Evolutionary conservation across 2,113 vertebrate genomes (phyloP).

Genomic region (Lampris incognitus): DNA sequence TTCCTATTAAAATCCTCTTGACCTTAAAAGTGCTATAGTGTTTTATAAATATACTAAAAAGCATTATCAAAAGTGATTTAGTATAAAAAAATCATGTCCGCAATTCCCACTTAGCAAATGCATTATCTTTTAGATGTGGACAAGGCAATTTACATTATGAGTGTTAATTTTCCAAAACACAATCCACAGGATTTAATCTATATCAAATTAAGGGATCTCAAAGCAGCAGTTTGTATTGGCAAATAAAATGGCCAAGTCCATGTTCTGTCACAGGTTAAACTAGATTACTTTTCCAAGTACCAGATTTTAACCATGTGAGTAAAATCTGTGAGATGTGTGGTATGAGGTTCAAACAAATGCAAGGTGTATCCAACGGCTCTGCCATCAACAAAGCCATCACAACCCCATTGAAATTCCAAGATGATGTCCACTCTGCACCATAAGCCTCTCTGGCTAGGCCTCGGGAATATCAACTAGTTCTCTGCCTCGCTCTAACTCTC

Average conservation of each 20-base stretch:
- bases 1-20: too few relatives aligned
- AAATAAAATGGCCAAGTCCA: not conserved
- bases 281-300: not conserved
- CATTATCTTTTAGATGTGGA: not conserved
- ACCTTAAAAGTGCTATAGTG: too few relatives aligned
- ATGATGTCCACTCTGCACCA: slow-evolving; percentile 76
- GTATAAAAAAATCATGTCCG: too few relatives aligned
- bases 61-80: too few relatives aligned
- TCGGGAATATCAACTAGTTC: slow-evolving; percentile 78
- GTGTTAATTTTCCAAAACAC: not conserved
- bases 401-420: slow-evolving; percentile 75
- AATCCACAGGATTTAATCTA: not conserved
- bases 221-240: too few relatives aligned
- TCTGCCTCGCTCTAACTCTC: slow-evolving; percentile 29
- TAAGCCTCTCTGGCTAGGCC: slow-evolving; percentile 69
- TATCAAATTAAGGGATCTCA: too few relatives aligned
- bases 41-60: too few relatives aligned
- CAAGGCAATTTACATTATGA: slow-evolving; percentile 1
- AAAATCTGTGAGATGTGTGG: slow-evolving; percentile 4
- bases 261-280: not conserved
- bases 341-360: not conserved
- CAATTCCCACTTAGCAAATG: too few relatives aligned
- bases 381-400: slow-evolving; percentile 47
- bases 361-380: slow-evolving; percentile 18
- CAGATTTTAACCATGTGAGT: slow-evolving; percentile 2